phyloP scores from a whole-genome alignment of 2,888 invertebrate species.

The Cataglyphis cursor region DNA sequence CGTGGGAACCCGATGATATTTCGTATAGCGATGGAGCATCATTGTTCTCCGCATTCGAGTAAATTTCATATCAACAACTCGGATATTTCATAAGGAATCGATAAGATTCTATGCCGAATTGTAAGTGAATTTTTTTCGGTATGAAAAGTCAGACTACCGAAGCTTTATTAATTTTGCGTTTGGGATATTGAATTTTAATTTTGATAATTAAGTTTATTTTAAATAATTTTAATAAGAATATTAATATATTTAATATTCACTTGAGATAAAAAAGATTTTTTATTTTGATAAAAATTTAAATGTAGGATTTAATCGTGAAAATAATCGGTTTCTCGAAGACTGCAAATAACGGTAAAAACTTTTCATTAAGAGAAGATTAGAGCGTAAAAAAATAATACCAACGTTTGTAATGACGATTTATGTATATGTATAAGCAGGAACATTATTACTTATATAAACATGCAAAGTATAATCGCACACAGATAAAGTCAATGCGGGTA shows the following conservation, averaged over 20 bases:
- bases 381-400: not conserved
- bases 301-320: not conserved
- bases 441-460: not conserved
- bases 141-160: not conserved
- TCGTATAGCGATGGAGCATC: not conserved
- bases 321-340: not conserved
- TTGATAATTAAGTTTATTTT: not conserved
- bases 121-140: not conserved
- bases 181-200: not conserved
- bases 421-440: not conserved
- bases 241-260: not conserved
- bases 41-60: not conserved
- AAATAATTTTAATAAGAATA: not conserved
- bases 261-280: not conserved
- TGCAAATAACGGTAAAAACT: not conserved
- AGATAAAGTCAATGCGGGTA: constrained; percentile 22
- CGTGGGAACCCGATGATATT: not conserved
- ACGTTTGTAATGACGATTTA: not conserved
- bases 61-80: constrained; percentile 13
- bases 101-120: not conserved
- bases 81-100: not conserved
- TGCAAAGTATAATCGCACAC: constrained; percentile 1
- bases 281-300: not conserved
- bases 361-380: not conserved
- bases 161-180: not conserved